phyloP scores from a whole-genome alignment of 1,140 invertebrate genomes.

The Harpegnathos saltator region DNA sequence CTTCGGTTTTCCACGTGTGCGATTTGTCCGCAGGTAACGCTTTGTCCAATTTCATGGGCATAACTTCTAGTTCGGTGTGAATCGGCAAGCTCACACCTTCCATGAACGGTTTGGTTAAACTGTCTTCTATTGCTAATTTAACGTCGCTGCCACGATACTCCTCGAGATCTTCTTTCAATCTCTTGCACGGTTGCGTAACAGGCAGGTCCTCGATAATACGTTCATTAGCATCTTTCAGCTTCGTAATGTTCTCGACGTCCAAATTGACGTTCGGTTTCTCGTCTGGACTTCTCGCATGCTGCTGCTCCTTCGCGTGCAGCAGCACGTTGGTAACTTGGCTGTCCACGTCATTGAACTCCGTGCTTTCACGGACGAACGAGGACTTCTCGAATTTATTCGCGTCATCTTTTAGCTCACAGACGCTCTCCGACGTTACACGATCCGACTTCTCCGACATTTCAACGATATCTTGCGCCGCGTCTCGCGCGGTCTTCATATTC shows the following conservation, averaged over 20 bases:
- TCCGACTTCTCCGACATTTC: slow-evolving; percentile 2
- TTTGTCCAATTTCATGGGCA: slow-evolving; percentile 61
- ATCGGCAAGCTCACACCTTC: slow-evolving; percentile 10
- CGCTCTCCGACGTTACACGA: background rate
- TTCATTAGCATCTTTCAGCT: slow-evolving; percentile 32
- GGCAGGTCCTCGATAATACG: slow-evolving; percentile 35
- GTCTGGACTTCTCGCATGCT: background rate
- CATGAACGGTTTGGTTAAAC: slow-evolving; percentile 39
- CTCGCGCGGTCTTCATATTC: background rate
- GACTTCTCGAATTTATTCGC: slow-evolving; percentile 6
- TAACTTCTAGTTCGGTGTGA: slow-evolving; percentile 41
- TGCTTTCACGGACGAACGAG: background rate
- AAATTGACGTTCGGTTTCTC: slow-evolving; percentile 43
- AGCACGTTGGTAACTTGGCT: slow-evolving; percentile 24
- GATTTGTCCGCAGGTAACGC: slow-evolving; percentile 39
- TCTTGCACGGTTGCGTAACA: slow-evolving; percentile 50
- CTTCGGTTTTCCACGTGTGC: slow-evolving; percentile 51
- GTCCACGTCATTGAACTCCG: slow-evolving; percentile 23
- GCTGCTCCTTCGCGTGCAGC: slow-evolving; percentile 31
- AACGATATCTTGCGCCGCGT: background rate
- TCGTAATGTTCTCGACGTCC: slow-evolving; percentile 52
- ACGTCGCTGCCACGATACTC: slow-evolving; percentile 24
- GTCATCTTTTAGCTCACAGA: slow-evolving; percentile 10
- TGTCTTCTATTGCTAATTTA: slow-evolving; percentile 44
- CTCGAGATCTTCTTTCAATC: slow-evolving; percentile 52